Percentiles rank a stretch among this genome's conserved stretches.
Evolutionary conservation across 1,140 invertebrate species (phyloP).

Genomic region (Brachionus angularis): DNA sequence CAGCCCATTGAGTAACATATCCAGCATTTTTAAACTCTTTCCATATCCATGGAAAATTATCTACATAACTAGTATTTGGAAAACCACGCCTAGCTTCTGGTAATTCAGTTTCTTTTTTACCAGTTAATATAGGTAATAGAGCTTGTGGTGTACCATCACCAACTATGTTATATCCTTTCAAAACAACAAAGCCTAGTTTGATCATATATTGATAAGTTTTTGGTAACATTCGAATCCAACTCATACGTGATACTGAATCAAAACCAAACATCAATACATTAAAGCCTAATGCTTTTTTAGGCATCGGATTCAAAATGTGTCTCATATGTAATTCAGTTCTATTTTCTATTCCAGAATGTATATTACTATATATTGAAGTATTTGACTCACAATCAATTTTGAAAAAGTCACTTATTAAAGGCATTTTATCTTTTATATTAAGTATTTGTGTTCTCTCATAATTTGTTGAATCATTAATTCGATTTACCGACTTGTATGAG

Average conservation of each 20-base stretch:
- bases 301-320: slow-evolving; percentile 61
- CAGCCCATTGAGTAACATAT: slow-evolving; percentile 72
- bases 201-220: slow-evolving; percentile 72
- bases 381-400: slow-evolving; percentile 50
- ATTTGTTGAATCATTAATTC: background rate
- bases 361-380: slow-evolving; percentile 50
- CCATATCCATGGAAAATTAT: slow-evolving; percentile 66
- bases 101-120: slow-evolving; percentile 77
- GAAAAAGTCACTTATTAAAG: slow-evolving; percentile 50
- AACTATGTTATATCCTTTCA: slow-evolving; percentile 46
- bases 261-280: slow-evolving; percentile 84
- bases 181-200: slow-evolving; percentile 53
- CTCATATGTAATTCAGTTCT: slow-evolving; percentile 49
- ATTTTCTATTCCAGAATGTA: slow-evolving; percentile 50
- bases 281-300: slow-evolving; percentile 60
- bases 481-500: slow-evolving; percentile 20
- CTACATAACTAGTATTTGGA: slow-evolving; percentile 66
- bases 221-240: slow-evolving; percentile 78
- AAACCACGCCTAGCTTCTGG: slow-evolving; percentile 76
- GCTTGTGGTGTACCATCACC: slow-evolving; percentile 46
- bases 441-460: slow-evolving; percentile 18
- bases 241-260: slow-evolving; percentile 80
- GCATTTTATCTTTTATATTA: slow-evolving; percentile 45
- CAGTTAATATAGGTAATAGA: slow-evolving; percentile 71
- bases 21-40: slow-evolving; percentile 60